Evolutionary conservation across 2,797 vertebrate genomes (phyloP).

Genomic region (Pristis pectinata): DNA sequence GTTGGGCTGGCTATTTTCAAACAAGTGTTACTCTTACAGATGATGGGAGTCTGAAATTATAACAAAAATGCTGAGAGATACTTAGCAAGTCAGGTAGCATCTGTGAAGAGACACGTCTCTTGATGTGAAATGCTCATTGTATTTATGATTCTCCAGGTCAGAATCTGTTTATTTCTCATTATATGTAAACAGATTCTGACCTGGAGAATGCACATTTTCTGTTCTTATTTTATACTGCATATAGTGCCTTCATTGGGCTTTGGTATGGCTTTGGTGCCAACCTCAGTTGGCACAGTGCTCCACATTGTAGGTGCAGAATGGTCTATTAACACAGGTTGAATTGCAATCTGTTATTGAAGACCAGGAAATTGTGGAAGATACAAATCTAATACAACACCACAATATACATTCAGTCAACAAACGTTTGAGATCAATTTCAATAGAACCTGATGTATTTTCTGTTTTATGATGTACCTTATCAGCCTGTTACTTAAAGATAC

Average conservation of each 20-base stretch:
- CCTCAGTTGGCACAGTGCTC: background rate
- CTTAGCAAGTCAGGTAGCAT: no score
- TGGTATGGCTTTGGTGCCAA: background rate
- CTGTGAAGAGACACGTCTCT: no score
- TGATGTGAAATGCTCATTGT: no score
- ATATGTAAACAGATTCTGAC: no score
- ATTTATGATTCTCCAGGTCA: no score
- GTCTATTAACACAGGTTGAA: background rate
- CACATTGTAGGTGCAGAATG: background rate
- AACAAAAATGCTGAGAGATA: no score
- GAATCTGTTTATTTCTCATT: no score
- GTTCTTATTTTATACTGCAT: background rate
- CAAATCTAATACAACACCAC: background rate
- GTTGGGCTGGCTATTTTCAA: background rate
- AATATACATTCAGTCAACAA: background rate
- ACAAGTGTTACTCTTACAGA: background rate
- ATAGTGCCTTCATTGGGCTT: background rate
- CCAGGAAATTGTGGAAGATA: background rate
- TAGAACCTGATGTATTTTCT: background rate
- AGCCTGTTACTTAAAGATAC: background rate
- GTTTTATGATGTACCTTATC: background rate
- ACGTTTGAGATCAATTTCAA: background rate
- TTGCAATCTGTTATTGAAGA: background rate
- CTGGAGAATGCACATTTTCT: no score
- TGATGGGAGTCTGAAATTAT: no score